Base-by-base conservation (phyloP, 53 echinoderm and acorn worm species). In the Paracentrotus lividus region DNA sequence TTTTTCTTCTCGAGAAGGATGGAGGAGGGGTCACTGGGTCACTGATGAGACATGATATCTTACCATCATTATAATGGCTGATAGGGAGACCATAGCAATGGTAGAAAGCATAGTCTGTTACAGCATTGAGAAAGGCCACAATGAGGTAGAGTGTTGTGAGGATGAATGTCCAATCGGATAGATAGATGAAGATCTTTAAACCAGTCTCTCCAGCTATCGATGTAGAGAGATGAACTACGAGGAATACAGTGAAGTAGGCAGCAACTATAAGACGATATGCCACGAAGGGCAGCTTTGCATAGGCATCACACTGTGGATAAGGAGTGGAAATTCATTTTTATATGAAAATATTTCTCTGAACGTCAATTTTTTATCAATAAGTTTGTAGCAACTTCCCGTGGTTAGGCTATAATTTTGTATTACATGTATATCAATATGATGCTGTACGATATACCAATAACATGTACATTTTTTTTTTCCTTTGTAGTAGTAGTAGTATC, bases 161-260 rank as follows among this genome's bases (percentile, higher is more conserved):
- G 13, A 97, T 88, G 52, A 96, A 85, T 6, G 87, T 95, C 58
- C 93, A 95, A 88, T 96, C 94, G 86, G 97, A 94, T 2, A 97
- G 93, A 69, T 95, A 97, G 68, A 97, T 86, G 85, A 97, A 90
- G 58, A 92, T 52, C 76, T 91, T 91, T 53, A 91, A 49, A 34
- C 91, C 91, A 29, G 1, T 24, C 5, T 33, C 52, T 44, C 38
- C 49, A 14, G 32, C 34, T 53, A 91, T 91, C 29, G 43, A 20
- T 29, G 52, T 75, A 21, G 93, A 90, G n/a, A 93, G 68, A 59
- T 95, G 95, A 59, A 75, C 33, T 52, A 95, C 66, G n/a, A 93
- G 13, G 56, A 93, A 90, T 14, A 54, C 93, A 10, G 90, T 56
- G 81, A 94, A 59, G 95, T 96, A 96, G 14, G 93, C 61, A 2